Conservation (phyloP, 2,888 invertebrate species). For the Morinoia aosen region DNA sequence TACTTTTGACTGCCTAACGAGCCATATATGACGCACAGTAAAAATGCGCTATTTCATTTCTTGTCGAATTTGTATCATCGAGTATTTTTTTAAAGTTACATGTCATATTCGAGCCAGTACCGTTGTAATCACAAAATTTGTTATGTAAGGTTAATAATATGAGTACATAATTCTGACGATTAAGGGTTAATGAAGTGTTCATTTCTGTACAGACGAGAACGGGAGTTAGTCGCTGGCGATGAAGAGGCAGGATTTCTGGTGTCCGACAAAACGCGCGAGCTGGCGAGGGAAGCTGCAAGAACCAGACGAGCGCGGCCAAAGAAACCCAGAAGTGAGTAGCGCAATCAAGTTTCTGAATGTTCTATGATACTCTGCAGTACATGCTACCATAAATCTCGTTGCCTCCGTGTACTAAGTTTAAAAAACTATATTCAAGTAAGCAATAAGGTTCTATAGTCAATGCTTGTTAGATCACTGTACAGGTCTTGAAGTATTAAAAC, state of each 20-base stretch:
- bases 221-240: constrained; percentile 71
- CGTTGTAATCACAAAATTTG: no score
- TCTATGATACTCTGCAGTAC: not conserved
- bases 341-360: not conserved
- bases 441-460: not conserved
- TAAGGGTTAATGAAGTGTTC: not conserved
- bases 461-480: not conserved
- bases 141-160: no score
- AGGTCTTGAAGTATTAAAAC: not conserved
- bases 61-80: no score
- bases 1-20: not conserved
- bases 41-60: no score
- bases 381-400: not conserved
- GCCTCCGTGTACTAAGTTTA: not conserved
- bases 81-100: no score
- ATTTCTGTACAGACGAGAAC: constrained; percentile 69
- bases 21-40: no score
- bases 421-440: not conserved
- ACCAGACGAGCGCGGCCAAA: constrained; percentile 69
- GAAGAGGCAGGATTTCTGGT: constrained; percentile 70
- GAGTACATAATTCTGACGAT: no score
- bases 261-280: constrained; percentile 69
- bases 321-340: constrained; percentile 69
- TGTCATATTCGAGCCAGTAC: no score
- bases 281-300: constrained; percentile 69